phyloP scores from a whole-genome alignment of 2,113 vertebrate species.

The Pyxicephalus adspersus region DNA sequence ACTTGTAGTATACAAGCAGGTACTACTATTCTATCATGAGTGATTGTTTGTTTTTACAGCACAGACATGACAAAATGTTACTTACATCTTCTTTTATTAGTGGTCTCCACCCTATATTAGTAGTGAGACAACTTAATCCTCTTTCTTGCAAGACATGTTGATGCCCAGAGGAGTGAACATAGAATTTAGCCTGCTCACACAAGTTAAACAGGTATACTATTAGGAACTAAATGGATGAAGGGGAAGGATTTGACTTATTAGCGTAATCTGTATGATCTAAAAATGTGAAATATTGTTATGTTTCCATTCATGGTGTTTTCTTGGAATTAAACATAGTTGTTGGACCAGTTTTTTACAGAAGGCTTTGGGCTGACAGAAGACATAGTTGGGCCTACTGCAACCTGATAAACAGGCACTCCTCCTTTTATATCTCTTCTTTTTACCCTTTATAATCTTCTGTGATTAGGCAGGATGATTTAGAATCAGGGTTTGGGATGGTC shows the following conservation, averaged over 20 bases:
- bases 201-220: conserved; percentile 43
- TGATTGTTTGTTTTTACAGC: conserved; percentile 42
- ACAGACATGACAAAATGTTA: conserved; percentile 46
- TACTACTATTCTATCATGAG: conserved; percentile 3
- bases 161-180: conserved; percentile 9
- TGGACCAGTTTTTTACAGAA: conserved; percentile 20
- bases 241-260: conserved; percentile 27
- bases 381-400: too few relatives aligned
- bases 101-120: conserved; percentile 51
- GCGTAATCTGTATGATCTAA: conserved; percentile 38
- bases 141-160: conserved; percentile 49
- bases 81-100: conserved; percentile 37
- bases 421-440: too few relatives aligned
- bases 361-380: not conserved
- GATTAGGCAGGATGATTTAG: too few relatives aligned
- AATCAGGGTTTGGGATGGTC: too few relatives aligned
- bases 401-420: too few relatives aligned
- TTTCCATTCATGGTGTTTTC: conserved; percentile 30
- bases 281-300: conserved; percentile 10
- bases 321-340: conserved; percentile 18
- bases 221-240: conserved; percentile 26
- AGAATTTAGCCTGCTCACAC: conserved; percentile 42
- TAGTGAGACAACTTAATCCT: conserved; percentile 54
- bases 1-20: conserved; percentile 14
- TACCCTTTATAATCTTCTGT: too few relatives aligned